Conservation (phyloP, 2,888 invertebrate genomes). For the Ypsolopha sequella region DNA sequence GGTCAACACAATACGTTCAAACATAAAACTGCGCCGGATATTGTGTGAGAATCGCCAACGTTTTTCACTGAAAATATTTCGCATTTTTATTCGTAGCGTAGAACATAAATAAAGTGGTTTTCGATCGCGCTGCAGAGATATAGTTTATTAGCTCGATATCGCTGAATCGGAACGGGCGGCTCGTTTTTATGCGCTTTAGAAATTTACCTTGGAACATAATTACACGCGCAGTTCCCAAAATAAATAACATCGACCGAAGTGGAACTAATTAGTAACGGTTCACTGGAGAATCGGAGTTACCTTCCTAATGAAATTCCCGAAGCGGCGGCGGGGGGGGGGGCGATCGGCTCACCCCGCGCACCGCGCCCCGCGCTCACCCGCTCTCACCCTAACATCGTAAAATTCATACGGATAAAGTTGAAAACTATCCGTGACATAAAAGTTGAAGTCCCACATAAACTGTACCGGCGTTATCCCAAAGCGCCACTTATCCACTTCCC, state of each 20-base stretch:
- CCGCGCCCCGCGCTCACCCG: background rate
- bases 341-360: background rate
- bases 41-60: background rate
- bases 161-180: background rate
- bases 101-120: too few species aligned
- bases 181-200: background rate
- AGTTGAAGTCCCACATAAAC: background rate
- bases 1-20: background rate
- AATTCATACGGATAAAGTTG: background rate
- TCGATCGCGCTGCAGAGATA: too few species aligned
- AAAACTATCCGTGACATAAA: background rate
- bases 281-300: conserved; percentile 29
- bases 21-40: background rate
- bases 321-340: conserved; percentile 9
- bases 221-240: conserved; percentile 21
- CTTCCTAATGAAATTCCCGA: conserved; percentile 38
- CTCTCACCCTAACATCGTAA: background rate
- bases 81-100: too few species aligned
- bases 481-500: background rate
- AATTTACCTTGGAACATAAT: conserved; percentile 16
- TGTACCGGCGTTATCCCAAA: background rate
- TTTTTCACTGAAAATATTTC: too few species aligned
- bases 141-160: too few species aligned
- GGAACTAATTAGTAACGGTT: conserved; percentile 38
- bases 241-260: conserved; percentile 29